A percentile compares a stretch with the other conserved stretches of the same genome.
These are phyloP conservation scores for Paragorgia papillata DNA, from an alignment of 92 coral and sea anemone genomes.

Conservation along the genomic window DNA sequence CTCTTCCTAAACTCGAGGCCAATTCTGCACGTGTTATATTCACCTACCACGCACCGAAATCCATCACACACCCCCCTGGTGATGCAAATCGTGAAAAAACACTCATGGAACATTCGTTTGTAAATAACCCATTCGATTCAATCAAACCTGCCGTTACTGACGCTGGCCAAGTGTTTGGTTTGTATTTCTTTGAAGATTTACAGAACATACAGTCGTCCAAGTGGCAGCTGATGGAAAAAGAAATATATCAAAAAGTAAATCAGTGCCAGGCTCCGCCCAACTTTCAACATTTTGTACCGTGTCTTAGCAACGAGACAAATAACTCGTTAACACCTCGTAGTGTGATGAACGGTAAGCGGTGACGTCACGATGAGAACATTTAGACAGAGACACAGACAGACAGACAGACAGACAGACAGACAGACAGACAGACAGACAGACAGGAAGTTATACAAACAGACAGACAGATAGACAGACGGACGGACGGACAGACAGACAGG, in stretches of 20 bases:
- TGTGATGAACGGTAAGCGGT: conserved; percentile 75
- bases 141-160: conserved; percentile 40
- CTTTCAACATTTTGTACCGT: conserved; percentile 80
- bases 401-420: too few relatives aligned
- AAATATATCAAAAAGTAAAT: conserved; percentile 77
- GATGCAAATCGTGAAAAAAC: conserved; percentile 43
- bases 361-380: neutral
- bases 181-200: conserved; percentile 74
- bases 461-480: too few relatives aligned
- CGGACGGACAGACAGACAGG: too few relatives aligned
- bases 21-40: conserved; percentile 75
- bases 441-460: too few relatives aligned
- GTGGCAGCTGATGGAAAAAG: conserved; percentile 81
- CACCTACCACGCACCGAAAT: conserved; percentile 61
- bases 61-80: conserved; percentile 35
- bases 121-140: conserved; percentile 48
- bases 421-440: too few relatives aligned
- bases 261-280: conserved; percentile 74
- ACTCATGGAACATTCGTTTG: conserved; percentile 60
- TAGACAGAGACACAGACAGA: too few relatives aligned
- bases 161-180: conserved; percentile 64
- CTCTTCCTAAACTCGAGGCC: conserved; percentile 74
- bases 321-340: conserved; percentile 77
- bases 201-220: conserved; percentile 54
- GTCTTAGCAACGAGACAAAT: conserved; percentile 71